A percentile compares a stretch with the other conserved stretches of the same genome.
phyloP scores from a whole-genome alignment of 2,888 invertebrate species.

The Carcina quercana region DNA sequence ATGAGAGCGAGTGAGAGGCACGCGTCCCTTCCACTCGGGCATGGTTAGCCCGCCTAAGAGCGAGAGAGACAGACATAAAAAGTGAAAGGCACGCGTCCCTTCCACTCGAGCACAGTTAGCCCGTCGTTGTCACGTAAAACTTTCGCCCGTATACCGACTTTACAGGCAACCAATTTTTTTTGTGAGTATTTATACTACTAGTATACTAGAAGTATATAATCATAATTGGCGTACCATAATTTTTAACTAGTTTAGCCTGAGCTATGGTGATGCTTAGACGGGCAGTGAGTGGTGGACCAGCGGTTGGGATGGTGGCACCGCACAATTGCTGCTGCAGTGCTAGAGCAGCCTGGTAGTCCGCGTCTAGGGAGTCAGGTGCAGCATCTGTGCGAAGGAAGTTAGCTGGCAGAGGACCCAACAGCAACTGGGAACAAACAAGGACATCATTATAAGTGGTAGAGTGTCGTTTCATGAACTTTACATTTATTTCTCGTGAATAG shows the following conservation, averaged over 20 bases:
- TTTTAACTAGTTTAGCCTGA: conserved; percentile 94
- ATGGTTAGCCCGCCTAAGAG: too few relatives aligned
- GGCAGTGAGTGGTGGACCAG: conserved; percentile 73
- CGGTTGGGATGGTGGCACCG: conserved; percentile 50
- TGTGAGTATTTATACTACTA: too few relatives aligned
- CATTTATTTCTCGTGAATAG: neutral
- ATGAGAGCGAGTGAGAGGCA: too few relatives aligned
- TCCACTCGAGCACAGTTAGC: too few relatives aligned
- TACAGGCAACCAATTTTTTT: too few relatives aligned
- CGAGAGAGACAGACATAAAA: too few relatives aligned
- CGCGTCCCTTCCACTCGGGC: too few relatives aligned
- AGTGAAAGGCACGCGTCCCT: too few relatives aligned
- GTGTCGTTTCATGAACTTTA: conserved; percentile 1
- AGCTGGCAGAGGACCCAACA: conserved; percentile 85
- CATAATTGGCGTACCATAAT: conserved; percentile 78
- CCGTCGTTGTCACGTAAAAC: too few relatives aligned
- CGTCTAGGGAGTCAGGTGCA: conserved; percentile 81
- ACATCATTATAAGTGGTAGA: neutral
- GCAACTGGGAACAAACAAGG: conserved; percentile 69
- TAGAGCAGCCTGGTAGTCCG: conserved; percentile 85
- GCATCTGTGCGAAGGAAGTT: conserved; percentile 81
- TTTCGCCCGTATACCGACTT: too few relatives aligned
- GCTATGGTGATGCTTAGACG: conserved; percentile 89
- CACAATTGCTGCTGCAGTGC: conserved; percentile 80
- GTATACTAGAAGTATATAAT: too few relatives aligned